Evolutionary conservation across 1,140 invertebrate genomes (phyloP).

Genomic region (Trissolcus basalis): DNA sequence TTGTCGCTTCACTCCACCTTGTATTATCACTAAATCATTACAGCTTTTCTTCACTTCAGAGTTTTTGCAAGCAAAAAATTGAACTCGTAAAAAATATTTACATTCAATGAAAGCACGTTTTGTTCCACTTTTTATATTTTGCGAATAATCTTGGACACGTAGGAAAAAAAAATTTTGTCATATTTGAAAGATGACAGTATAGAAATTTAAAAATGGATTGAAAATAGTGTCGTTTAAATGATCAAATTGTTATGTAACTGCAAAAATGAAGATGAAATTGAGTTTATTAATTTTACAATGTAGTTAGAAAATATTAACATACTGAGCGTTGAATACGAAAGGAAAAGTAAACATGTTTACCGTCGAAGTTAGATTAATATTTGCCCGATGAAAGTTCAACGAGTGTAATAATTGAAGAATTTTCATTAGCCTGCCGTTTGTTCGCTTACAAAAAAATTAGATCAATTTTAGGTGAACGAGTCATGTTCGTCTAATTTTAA

Average conservation of each 20-base stretch:
- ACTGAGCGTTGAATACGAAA: too few relatives aligned
- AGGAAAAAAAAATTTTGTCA: too few relatives aligned
- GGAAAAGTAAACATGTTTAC: slow-evolving; percentile 2
- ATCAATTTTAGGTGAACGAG: slow-evolving; percentile 8
- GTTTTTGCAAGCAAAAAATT: slow-evolving; percentile 33
- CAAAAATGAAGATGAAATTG: too few relatives aligned
- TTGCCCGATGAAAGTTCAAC: slow-evolving; percentile 6
- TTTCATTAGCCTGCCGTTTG: slow-evolving; percentile 8
- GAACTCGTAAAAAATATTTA: slow-evolving; percentile 51
- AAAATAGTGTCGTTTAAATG: too few relatives aligned
- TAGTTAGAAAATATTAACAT: too few relatives aligned
- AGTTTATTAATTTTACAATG: too few relatives aligned
- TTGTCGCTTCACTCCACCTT: slow-evolving; percentile 48
- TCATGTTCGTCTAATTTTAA: slow-evolving; percentile 7
- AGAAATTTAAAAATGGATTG: too few relatives aligned
- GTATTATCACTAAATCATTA: slow-evolving; percentile 48
- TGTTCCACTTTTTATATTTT: too few relatives aligned
- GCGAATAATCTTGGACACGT: too few relatives aligned
- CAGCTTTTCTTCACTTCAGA: slow-evolving; percentile 32
- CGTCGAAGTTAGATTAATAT: too few relatives aligned
- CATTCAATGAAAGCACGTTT: not conserved
- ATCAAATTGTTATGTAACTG: too few relatives aligned
- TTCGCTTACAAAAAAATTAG: slow-evolving; percentile 10
- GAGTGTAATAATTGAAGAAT: slow-evolving; percentile 10
- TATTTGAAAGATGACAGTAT: too few relatives aligned